Base-by-base conservation (phyloP, 1,140 invertebrate genomes). In the Drosophila ficusphila region DNA sequence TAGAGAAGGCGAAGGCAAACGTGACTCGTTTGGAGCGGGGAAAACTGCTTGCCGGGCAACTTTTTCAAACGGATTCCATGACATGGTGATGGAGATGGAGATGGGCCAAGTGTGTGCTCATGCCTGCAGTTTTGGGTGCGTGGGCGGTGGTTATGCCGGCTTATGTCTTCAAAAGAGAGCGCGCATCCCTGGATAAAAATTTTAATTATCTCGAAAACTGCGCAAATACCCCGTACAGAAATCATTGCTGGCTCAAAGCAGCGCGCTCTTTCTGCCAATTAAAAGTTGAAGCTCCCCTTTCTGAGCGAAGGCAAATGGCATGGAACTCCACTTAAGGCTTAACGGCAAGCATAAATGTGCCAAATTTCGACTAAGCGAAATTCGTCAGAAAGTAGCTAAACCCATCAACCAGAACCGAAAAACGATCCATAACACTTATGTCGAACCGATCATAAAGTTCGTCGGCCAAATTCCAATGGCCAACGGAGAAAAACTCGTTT, bases 1-100 rank as follows among this genome's bases (percentile, higher is more conserved):
- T 72, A 85, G 76, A 70, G 67, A 60, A 68, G 67, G 44, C 39
- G 57, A 60, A 49, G 46, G 51, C 53, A 60, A 71, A 83, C 78
- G 78, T 73, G 77, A 72, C 65, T 69, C 61, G 65, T 51, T 53
- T 67, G 33, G 47, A 69, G 64, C 38, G 65, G 33, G 38, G n/a
- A 46, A 67, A 68, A 69, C 62, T 54, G 51, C 49, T 67, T 41
- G 25, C 14, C 61, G 36, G 38, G 51, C 64, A 69, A 57, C 68
- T 58, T 67, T 64, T 67, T 34, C 27, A 64, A 64, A 61, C 21
- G 62, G 44, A 62, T 60, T 64, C 25, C 44, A 36, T 69, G 42
- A 21, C 49, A n/a, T 31, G 23, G 2, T 23, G 23, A n/a, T n/a
- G n/a, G n/a, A n/a, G n/a, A n/a, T n/a, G n/a, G n/a, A n/a, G n/a